Evolutionary conservation across 2,113 vertebrate genomes (phyloP), one percentile per base, ranked within the genome.

Genomic region (Petromus typicus): DNA sequence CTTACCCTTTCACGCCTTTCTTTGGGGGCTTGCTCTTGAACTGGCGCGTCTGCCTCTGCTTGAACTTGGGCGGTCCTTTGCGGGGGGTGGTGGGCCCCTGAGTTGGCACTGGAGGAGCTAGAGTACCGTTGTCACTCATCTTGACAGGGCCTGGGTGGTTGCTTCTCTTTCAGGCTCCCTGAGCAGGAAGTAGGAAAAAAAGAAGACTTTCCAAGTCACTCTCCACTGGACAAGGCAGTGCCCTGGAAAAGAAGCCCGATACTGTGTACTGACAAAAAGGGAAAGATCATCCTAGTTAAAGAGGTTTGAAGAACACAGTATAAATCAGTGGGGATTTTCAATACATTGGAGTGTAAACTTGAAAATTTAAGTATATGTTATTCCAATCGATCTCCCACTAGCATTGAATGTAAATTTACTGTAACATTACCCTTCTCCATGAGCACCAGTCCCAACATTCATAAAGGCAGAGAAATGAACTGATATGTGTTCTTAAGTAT

Each of bases 1-100:
- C 98, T 98, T 98, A 99, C 99, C 99, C 99, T 98, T 99, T 99
- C 95, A 99, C 99, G 85, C 99, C 99, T 93, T 99, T 99, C 96
- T 99, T 99, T 18, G 99, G 99, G 30, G 99, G 99, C 97, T 99
- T 99, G 99, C 99, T 99, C 98, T 99, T 99, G 98, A 99, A 99
- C 78, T 99, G 99, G 18, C 99, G 99, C 27, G 99, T 98, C 97
- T 99, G 99, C 95, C 99, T 99, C 98, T 99, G 99, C 98, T 99
- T 99, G 98, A 99, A 99, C 94, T 99, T 99, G 83, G 99, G 99
- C 17, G 99, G 99, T 0, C 99, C 99, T 97, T 99, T 99, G 96
- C 99, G 99, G 0, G 99, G 99, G 10, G 99, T 99, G n/a, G 99
- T 98, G 80, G 99, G 98, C 40, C 99, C 99, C 0, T 93, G 91